Percentiles rank a stretch among this genome's conserved stretches.
Conservation (phyloP, 2,113 vertebrate genomes). For the Malurus alboscapulatus region DNA sequence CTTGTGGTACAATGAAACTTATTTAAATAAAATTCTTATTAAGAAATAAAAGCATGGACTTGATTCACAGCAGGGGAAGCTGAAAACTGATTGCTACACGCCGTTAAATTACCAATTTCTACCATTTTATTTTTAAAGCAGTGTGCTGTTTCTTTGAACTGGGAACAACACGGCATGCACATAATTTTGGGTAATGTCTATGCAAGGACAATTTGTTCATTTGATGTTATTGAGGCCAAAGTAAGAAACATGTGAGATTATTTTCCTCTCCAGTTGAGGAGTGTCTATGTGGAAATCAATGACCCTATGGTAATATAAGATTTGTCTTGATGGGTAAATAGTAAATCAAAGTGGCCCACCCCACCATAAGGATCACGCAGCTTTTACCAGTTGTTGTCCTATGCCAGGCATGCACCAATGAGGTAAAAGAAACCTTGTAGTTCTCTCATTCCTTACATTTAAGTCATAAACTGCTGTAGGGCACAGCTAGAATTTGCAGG, state of each 20-base stretch:
- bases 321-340: neutral
- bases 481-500: neutral
- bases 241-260: neutral
- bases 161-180: neutral
- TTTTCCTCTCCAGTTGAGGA: neutral
- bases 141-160: slow-evolving; percentile 10
- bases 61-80: slow-evolving; percentile 52
- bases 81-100: slow-evolving; percentile 53
- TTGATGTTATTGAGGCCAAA: neutral
- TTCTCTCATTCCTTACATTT: neutral
- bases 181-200: slow-evolving; percentile 17
- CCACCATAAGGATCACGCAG: neutral
- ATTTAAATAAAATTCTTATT: slow-evolving; percentile 71
- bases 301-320: neutral
- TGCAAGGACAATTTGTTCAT: slow-evolving; percentile 26
- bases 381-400: neutral
- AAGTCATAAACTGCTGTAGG: neutral
- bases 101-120: slow-evolving; percentile 54
- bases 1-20: slow-evolving; percentile 37
- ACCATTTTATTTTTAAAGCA: slow-evolving; percentile 38
- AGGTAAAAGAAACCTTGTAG: slow-evolving; percentile 15
- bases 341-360: neutral
- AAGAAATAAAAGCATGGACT: slow-evolving; percentile 24
- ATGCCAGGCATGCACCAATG: neutral
- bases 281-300: neutral